Evolutionary conservation across 1,140 invertebrate species (phyloP).

Genomic region (Drosophila saltans): DNA sequence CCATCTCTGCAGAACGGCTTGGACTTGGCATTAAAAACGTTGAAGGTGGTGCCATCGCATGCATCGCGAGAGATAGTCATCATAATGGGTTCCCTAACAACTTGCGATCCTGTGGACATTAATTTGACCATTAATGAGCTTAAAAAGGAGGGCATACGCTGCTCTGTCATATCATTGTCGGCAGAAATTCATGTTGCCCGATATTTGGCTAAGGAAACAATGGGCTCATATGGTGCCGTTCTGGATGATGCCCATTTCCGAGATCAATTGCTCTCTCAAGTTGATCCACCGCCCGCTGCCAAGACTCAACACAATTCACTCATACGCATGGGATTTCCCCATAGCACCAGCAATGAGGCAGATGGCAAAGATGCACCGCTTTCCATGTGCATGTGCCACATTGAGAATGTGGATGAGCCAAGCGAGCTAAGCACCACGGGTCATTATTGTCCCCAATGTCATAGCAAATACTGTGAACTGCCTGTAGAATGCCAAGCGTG

Average conservation of each 20-base stretch:
- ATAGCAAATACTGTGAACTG: constrained; percentile 98
- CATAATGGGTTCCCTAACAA: constrained; percentile 96
- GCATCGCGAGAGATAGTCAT: constrained; percentile 96
- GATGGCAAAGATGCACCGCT: constrained; percentile 88
- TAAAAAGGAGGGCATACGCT: constrained; percentile 91
- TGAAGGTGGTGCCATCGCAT: constrained; percentile 96
- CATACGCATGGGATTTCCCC: constrained; percentile 97
- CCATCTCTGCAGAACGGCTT: constrained; percentile 97
- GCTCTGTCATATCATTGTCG: constrained; percentile 96
- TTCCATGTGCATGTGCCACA: constrained; percentile 94
- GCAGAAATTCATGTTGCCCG: constrained; percentile 97
- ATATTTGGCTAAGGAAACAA: constrained; percentile 91
- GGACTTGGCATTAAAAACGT: constrained; percentile 92
- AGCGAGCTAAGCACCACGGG: constrained; percentile 89
- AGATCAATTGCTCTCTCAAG: constrained; percentile 90
- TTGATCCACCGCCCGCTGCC: constrained; percentile 94
- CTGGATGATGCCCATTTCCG: constrained; percentile 96
- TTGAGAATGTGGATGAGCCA: constrained; percentile 89
- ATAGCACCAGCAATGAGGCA: constrained; percentile 83
- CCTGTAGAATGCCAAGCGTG: constrained; percentile 98
- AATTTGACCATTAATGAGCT: constrained; percentile 90
- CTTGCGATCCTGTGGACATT: constrained; percentile 98
- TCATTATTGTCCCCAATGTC: constrained; percentile 98
- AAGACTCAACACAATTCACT: constrained; percentile 91
- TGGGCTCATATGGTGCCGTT: constrained; percentile 83